phyloP scores from a whole-genome alignment of 2,797 vertebrate species.

The Pipistrellus pygmaeus region DNA sequence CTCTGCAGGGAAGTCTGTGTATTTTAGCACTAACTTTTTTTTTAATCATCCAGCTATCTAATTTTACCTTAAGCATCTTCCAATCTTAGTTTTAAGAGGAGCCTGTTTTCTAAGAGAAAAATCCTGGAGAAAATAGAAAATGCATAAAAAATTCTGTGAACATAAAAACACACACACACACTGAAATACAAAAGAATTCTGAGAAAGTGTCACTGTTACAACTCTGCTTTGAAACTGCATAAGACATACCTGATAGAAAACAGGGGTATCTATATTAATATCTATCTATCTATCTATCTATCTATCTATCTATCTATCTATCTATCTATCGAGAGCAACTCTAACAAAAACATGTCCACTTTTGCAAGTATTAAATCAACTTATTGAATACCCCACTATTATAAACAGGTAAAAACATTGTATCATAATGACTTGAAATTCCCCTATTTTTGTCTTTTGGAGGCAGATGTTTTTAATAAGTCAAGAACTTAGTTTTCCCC shows the following conservation, averaged over 20 bases:
- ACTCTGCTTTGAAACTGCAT: background rate
- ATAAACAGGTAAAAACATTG: background rate
- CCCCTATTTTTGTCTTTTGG: constrained; percentile 2
- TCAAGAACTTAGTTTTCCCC: background rate
- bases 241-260: background rate
- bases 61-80: background rate
- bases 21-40: background rate
- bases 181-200: background rate
- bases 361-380: background rate
- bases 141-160: background rate
- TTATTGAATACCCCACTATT: background rate
- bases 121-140: background rate
- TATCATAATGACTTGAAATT: background rate
- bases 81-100: background rate
- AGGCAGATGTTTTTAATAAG: constrained; percentile 54
- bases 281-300: background rate
- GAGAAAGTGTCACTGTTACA: fast-evolving
- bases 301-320: background rate
- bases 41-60: background rate
- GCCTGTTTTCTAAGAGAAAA: background rate
- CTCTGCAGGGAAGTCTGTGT: background rate
- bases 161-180: background rate
- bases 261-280: too few species aligned
- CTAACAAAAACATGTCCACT: background rate
- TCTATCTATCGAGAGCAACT: background rate